A percentile compares a stretch with the other conserved stretches of the same genome.
Conservation (phyloP, 2,888 invertebrate genomes). For the Urechis unicinctus region DNA sequence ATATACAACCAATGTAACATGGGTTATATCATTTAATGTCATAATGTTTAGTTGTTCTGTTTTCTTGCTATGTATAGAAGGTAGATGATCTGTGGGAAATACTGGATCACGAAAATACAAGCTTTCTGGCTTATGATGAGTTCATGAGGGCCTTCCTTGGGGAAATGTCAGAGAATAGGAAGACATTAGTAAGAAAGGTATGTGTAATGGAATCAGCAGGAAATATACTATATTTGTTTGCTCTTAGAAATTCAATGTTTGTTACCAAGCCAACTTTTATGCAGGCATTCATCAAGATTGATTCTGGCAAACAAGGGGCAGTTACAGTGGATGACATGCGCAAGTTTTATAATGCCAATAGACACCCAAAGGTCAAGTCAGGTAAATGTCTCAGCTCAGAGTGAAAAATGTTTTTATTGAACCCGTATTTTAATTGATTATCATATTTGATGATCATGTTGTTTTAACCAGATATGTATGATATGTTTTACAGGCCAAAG, state of each 20-base stretch:
- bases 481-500: too few species aligned
- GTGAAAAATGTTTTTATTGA: not conserved
- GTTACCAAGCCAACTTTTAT: too few species aligned
- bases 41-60: not conserved
- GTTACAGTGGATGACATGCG: constrained; percentile 36
- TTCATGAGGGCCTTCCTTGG: constrained; percentile 42
- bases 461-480: too few species aligned
- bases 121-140: constrained; percentile 36
- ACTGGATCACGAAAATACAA: constrained; percentile 32
- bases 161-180: constrained; percentile 42
- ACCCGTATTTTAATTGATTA: too few species aligned
- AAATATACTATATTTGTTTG: not conserved
- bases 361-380: constrained; percentile 22
- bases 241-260: not conserved
- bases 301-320: constrained; percentile 34
- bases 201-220: not conserved
- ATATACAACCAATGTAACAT: too few species aligned
- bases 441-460: too few species aligned
- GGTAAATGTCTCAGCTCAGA: constrained; percentile 10
- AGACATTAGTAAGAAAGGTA: constrained; percentile 44
- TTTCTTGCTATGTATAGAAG: constrained; percentile 22
- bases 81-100: constrained; percentile 40
- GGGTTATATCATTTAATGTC: too few species aligned
- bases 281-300: constrained; percentile 45
- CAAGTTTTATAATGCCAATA: constrained; percentile 43